phyloP scores from a whole-genome alignment of 2,113 vertebrate genomes.

The Coregonus clupeaformis region DNA sequence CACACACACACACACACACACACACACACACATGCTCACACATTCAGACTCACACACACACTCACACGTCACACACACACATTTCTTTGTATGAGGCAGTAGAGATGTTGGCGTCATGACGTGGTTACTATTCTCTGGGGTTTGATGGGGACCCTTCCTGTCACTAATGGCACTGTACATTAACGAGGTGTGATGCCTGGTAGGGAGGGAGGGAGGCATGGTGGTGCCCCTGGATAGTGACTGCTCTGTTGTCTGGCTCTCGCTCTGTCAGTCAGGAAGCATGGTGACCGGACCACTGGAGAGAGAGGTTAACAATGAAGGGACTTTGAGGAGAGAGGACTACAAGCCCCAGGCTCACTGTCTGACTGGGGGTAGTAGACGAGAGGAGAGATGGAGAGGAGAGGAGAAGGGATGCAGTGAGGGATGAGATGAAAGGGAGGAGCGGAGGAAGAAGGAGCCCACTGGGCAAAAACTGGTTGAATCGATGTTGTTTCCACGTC shows the following conservation, averaged over 20 bases:
- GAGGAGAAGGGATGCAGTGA: background rate
- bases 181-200: slow-evolving; percentile 26
- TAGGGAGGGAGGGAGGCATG: background rate
- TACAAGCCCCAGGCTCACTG: background rate
- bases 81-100: background rate
- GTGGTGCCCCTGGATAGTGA: background rate
- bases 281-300: background rate
- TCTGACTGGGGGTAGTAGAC: background rate
- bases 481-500: no score
- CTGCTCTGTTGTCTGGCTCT: background rate
- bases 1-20: slow-evolving; percentile 27
- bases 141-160: slow-evolving; percentile 17
- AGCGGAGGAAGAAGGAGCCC: background rate
- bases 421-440: background rate
- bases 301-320: slow-evolving; percentile 15
- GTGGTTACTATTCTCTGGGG: slow-evolving; percentile 34
- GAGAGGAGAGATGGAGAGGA: background rate
- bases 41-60: slow-evolving; percentile 1
- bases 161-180: slow-evolving; percentile 42
- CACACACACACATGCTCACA: slow-evolving; percentile 12
- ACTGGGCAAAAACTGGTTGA: slow-evolving; percentile 1
- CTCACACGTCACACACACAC: slow-evolving; percentile 1
- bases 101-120: slow-evolving; percentile 37
- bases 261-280: background rate
- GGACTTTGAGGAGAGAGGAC: background rate